Base-by-base conservation (phyloP, 2,797 vertebrate species). In the Myotis myotis region DNA sequence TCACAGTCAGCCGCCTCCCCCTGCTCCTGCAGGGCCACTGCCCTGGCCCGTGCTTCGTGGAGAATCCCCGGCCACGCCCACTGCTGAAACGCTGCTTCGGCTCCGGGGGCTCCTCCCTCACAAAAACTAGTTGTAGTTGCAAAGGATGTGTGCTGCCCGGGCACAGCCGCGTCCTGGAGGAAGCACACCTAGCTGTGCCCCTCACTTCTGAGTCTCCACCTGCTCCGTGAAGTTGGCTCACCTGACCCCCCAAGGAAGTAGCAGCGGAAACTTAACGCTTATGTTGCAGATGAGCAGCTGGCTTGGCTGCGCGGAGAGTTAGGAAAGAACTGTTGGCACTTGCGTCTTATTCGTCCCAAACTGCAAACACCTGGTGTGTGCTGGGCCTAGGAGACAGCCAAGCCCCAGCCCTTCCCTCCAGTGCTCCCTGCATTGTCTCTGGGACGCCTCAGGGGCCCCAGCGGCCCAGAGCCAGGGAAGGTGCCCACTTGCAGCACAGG, bases 271-370 rank as follows among this genome's bases (percentile, higher is more conserved):
- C 44, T 33, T 22, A 0, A 0, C 2, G 33, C 36, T 23, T 81
- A 23, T 1, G 0, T 0, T 44, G 30, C 71, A n/a, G 55, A 3
- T 3, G 36, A 86, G 71, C 33, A 4, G 9, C 60, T 20, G 60
- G 38, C 80, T 9, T 2, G 1, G 15, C n/a, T 16, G 62, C 8
- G 0, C 3, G 0, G 55, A n/a, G 28, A n/a, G 28, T 72, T 4
- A 41, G 78, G 36, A 9, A 33, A 41, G 60, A 68, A 30, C 33
- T 33, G 41, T 44, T 66, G 22, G 25, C 74, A 74, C 4, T 16
- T 82, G 36, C 19, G 17, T 20, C 75, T 33, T 30, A 6, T 1
- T 25, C 5, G 6, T 11, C n/a, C 78, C 7, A 6, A 15, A 28
- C 57, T 0, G 3, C 6, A 5, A 38, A 30, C 28, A 19, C 30